Evolutionary conservation across 2,888 invertebrate species (phyloP), one percentile per base, ranked within the genome.

Genomic region (Patella ulyssiponensis): DNA sequence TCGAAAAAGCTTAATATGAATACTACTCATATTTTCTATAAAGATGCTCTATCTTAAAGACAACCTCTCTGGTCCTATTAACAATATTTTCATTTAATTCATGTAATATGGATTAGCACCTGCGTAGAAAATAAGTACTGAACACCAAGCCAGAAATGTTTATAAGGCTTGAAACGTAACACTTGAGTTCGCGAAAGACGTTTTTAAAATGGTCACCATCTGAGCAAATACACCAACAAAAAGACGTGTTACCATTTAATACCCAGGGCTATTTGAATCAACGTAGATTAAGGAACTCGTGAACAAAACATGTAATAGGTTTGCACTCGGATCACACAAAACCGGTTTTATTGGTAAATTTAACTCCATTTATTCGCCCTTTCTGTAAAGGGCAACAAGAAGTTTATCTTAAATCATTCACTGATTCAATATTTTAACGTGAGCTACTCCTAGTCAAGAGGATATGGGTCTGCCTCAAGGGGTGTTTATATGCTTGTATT

Each of bases 301-400:
- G 20, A 20, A 64, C 64, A 64, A 64, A 20, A 64, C 64, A 64
- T 64, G 20, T 64, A 64, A 64, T 64, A 64, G 64, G 64, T 64
- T 64, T 64, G 64, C 23, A 64, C 64, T 64, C 64, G 15, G 20
- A 23, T 64, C 20, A 23, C 64, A 64, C 23, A 64, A 58, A 64
- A 23, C 64, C 64, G 20, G 14, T 64, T 64, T 64, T 64, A 64
- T 23, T 64, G 44, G 44, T 9, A 44, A 44, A 44, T 44, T 44
- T 44, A 44, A 44, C 44, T 44, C 44, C 44, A 44, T 44, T 44
- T 44, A 44, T 44, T 7, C 44, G 44, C 9, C 44, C 44, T 44
- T 44, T 44, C 44, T 44, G 44, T 44, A 44, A 44, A 9, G 9
- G 44, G 44, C 44, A 44, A 44, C 44, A 44, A 44, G 44, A 9